Evolutionary conservation across 1,140 invertebrate genomes (phyloP), one percentile per base, ranked within the genome.

Genomic region (Listronotus oregonensis): DNA sequence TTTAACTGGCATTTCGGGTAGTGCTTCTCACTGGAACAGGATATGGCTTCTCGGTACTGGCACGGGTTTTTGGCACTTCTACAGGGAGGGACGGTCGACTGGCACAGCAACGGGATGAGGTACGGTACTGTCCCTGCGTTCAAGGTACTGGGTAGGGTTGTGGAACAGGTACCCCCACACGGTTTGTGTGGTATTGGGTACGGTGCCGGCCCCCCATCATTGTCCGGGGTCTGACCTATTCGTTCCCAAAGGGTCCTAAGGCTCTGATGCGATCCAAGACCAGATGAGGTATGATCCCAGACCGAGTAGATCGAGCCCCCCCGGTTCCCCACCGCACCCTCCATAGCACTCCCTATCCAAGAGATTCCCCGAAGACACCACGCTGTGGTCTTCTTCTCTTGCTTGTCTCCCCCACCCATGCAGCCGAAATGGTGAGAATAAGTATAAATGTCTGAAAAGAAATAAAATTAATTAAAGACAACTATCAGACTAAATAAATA

Each of bases 71-170:
- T 61, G 39, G 3, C 64, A 46, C 43, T 47, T 60, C 15, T 31
- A 27, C 39, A 75, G 69, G 50, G 71, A 70, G 18, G 71, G 68
- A 70, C 67, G 64, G 17, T 47, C 32, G 11, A 61, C 59, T 14
- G 60, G 66, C 14, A 67, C 66, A 1, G 66, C 49, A 2, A 67
- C 59, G 12, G 66, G 59, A 10, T 63, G 55, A 0, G 66, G 52
- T 1, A 62, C 59, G 10, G 59, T 3, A 67, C 59, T 8, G 66
- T 63, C 61, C 6, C 15, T 56, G 18, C 68, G 64, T 15, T 69
- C 60, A 8, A 17, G 73, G 59, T 5, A 74, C 71, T 51, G 73
- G 68, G 37, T 71, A 70, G 1, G 72, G 73, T 66, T 73, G 71
- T 9, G 70, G 71, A 10, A 71, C 18, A 27, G 69, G 71, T 5